These are phyloP conservation scores for Mythimna albipuncta DNA, from an alignment of 2,888 invertebrate species.

Conservation along the genomic window DNA sequence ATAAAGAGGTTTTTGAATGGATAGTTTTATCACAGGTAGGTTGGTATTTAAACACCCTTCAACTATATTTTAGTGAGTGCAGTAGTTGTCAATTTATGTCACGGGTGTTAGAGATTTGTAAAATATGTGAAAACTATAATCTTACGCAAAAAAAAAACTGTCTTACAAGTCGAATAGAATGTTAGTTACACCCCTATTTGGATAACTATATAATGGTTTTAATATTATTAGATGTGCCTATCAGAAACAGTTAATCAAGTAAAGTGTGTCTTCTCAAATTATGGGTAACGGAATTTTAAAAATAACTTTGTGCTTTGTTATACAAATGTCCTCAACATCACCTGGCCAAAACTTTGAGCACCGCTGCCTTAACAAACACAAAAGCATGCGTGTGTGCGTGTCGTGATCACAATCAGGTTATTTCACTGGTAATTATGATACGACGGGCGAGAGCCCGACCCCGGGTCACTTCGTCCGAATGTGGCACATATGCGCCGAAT, in stretches of 20 bases:
- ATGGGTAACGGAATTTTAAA: neutral
- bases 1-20: neutral
- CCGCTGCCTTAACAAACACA: slow-evolving; percentile 76
- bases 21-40: neutral
- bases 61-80: neutral
- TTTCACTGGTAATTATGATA: slow-evolving; percentile 90
- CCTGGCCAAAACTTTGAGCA: slow-evolving; percentile 70
- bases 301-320: neutral
- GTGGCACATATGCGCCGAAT: slow-evolving; percentile 83
- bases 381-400: slow-evolving; percentile 83
- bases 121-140: neutral
- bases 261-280: neutral
- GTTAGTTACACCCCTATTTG: no score
- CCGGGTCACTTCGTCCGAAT: slow-evolving; percentile 81
- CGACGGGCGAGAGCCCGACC: slow-evolving; percentile 86
- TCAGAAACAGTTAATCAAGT: neutral
- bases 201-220: no score
- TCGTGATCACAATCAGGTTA: slow-evolving; percentile 90
- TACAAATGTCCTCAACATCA: neutral
- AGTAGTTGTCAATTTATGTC: neutral
- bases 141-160: neutral
- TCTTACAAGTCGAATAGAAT: neutral
- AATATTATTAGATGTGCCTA: no score
- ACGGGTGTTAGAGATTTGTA: neutral
- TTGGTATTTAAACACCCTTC: neutral